Evolutionary conservation across 2,113 vertebrate species (phyloP), one percentile per base, ranked within the genome.

Genomic region (Blennius ocellaris): DNA sequence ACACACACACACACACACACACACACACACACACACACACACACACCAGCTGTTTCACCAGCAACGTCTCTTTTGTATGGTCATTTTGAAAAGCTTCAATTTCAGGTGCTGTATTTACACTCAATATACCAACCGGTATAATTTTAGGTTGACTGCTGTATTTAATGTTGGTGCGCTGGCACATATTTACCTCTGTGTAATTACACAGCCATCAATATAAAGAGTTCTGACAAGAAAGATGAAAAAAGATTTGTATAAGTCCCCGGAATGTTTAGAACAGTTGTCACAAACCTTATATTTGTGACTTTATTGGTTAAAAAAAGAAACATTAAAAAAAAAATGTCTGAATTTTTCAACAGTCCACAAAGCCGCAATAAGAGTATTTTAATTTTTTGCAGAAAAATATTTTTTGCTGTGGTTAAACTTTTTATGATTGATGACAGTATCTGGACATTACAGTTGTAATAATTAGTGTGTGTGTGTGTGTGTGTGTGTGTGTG

Each of bases 401-500:
- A 30, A 47, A 44, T 5, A 39, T n/a, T 52, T 53, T 53, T 30
- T 8, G 11, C 52, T 48, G 17, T 59, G 3, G 2, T 30, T 30
- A 30, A 30, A 30, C 4, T 30, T 30, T 30, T 30, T 30, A 30
- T 30, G 21, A 30, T 30, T 30, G 21, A 30, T 30, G 4, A 30
- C 21, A 30, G 21, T 30, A 60, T 15, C 21, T 54, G 15, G 59
- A 3, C 41, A 43, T 43, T 43, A 6, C 10, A 43, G 41, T 43
- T 43, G 41, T 43, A 55, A 57, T 62, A 53, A 65, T 39, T 55
- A 73, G 81, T 80, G 81, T 71, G 78, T 88, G 86, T 45, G 78
- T 48, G 58, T 83, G 45, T 76, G 39, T 75, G 81, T 80, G 81
- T 71, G 78, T 88, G 86, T 45, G 78, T 48, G 58, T 83, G 45